Base-by-base conservation (phyloP, 1,140 invertebrate genomes). In the Reticulitermes speratus region DNA sequence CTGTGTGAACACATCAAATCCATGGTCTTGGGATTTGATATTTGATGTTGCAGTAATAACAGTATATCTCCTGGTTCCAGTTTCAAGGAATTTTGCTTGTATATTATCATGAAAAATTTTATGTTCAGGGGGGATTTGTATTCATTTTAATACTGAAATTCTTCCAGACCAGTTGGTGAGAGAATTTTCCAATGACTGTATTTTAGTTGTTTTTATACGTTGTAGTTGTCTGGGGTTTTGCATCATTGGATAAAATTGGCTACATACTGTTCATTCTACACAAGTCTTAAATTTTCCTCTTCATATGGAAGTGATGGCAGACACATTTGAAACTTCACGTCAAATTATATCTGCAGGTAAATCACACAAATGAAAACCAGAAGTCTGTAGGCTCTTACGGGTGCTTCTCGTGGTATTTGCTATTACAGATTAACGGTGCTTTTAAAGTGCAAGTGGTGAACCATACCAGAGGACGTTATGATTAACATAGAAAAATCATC, bases 331-430 rank as follows among this genome's bases (percentile, higher is more conserved):
- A 48, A 48, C 59, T 65, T 65, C 59, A 65, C 52, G 84, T 82
- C 19, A 87, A 45, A 45, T 82, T 85, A 21, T 83, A 38, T 85
- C 69, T 69, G 30, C 38, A 30, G 69, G n/a, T 69, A 69, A 65
- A 65, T 65, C 25, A n/a, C 19, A 7, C 59, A 65, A n/a, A 65
- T 65, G 59, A 23, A 23, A 9, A 12, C 3, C 59, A 23, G 7
- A 9, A 65, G 19, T 2, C 21, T 65, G 25, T n/a, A 65, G 59
- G 59, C 16, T 23, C 19, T 19, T 21, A 19, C 2, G 12, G 59
- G 59, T 65, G 59, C 59, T 65, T 65, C 21, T 65, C 7, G 9
- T 48, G 45, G 19, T 23, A 65, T 65, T 65, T 65, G 59, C 16
- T 65, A 65, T 65, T 7, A 65, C 21, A 65, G 14, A 65, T 65